A percentile compares a stretch with the other conserved stretches of the same genome.
Conservation (phyloP, 2,797 vertebrate genomes). For the Hyperoplus immaculatus region DNA sequence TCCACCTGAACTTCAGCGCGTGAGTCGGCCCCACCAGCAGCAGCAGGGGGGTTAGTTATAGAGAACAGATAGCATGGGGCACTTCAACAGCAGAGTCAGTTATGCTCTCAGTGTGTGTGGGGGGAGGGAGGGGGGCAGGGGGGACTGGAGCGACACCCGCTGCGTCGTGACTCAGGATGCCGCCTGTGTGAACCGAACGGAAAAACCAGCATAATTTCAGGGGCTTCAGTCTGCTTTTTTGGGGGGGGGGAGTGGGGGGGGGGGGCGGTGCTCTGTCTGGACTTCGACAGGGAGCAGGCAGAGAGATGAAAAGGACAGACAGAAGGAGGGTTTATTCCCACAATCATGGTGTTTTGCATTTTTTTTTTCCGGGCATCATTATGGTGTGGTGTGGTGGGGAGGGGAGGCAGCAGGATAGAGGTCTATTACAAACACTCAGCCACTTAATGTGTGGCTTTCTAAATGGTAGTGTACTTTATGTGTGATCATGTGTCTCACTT, state of each 20-base stretch:
- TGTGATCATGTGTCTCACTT: conserved; percentile 41
- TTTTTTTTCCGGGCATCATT: conserved; percentile 62
- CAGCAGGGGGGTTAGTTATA: conserved; percentile 30
- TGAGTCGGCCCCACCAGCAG: conserved; percentile 71
- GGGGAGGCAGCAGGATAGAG: conserved; percentile 19
- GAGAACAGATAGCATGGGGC: conserved; percentile 56
- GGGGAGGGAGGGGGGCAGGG: no score
- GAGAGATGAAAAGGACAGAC: conserved; percentile 51
- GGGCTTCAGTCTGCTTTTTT: conserved; percentile 51
- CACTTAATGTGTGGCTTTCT: conserved; percentile 43
- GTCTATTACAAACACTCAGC: conserved; percentile 35
- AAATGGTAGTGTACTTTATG: conserved; percentile 30
- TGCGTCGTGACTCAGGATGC: conserved; percentile 72
- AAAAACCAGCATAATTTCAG: conserved; percentile 66
- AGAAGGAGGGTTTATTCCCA: conserved; percentile 46
- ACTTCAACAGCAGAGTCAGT: conserved; percentile 58
- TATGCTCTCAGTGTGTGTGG: conserved; percentile 47
- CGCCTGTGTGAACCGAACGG: conserved; percentile 67
- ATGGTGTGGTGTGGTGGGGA: neutral
- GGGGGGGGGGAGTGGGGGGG: no score
- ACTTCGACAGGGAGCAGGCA: conserved; percentile 2
- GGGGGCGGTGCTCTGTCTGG: conserved; percentile 55
- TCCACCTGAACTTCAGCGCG: conserved; percentile 61
- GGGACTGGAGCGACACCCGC: conserved; percentile 36
- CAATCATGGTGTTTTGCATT: conserved; percentile 34